Evolutionary conservation across 1,140 invertebrate species (phyloP), one percentile per base, ranked within the genome.

Genomic region (Zaprionus ghesquierei): DNA sequence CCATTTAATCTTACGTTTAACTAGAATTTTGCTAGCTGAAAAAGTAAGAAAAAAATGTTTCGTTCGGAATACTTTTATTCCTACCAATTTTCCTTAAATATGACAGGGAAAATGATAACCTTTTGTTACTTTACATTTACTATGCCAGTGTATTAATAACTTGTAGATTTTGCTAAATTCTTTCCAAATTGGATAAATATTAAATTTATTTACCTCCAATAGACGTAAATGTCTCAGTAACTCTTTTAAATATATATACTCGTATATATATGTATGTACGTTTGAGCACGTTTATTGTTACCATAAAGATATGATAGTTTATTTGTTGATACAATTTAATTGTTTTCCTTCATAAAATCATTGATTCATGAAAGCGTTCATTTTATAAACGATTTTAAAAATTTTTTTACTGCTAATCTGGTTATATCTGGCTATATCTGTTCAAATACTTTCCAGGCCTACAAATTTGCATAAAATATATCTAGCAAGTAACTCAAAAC

Each of bases 391-490:
- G 27, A 38, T n/a, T 15, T 38, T 8, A 2, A 15, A 15, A 6
- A 6, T 0, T 15, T 6, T n/a, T 38, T 6, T 38, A 38, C 31
- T 12, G 35, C 2, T 15, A 38, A n/a, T 15, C 31, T 3, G 31
- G 0, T 12, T 33, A 33, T 33, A 33, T 33, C 31, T 41, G 5
- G 35, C n/a, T 15, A 9, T 6, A 1, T 22, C 8, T 22, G 6
- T 5, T 10, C 2, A 46, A 22, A 46, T 12, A 46, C 18, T 20
- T 8, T 20, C 29, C 65, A 25, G 13, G 62, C 54, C 46, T 72
- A 44, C 20, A 51, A 35, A 80, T 81, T 86, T 81, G 65, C 81
- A 77, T 69, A 54, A n/a, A n/a, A 71, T 62, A 75, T 61, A 68
- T 53, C 50, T 20, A 29, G 35, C 27, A 62, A 69, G 70, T 75